phyloP scores from a whole-genome alignment of 2,113 vertebrate species.

The Syrmaticus mikado region DNA sequence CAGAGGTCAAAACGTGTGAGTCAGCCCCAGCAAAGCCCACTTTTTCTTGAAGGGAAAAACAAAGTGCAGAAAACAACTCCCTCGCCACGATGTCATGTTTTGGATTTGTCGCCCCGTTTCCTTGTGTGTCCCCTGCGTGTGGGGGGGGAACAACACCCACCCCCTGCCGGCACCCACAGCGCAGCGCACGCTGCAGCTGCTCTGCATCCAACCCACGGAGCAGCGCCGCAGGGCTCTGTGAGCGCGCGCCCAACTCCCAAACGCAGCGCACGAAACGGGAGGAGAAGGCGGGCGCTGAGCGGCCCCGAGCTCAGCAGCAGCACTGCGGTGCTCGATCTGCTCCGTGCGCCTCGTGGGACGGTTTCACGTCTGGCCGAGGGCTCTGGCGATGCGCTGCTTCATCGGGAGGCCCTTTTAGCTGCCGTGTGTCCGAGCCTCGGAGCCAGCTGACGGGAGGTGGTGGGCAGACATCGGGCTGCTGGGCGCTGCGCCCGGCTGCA shows the following conservation, averaged over 20 bases:
- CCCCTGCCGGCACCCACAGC: no score
- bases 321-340: neutral
- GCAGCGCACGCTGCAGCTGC: no score
- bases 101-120: neutral
- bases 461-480: accelerated
- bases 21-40: neutral
- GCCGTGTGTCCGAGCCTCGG: neutral
- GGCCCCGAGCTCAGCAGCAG: accelerated
- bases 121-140: accelerated
- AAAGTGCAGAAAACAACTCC: conserved; percentile 31
- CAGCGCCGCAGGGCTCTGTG: neutral
- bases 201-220: neutral
- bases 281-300: no score
- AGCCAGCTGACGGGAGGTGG: neutral
- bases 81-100: accelerated
- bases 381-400: neutral
- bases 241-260: neutral
- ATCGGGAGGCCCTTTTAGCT: accelerated
- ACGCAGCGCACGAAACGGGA: accelerated
- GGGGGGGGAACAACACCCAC: neutral
- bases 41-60: neutral
- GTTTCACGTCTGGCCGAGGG: neutral
- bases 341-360: neutral
- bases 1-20: neutral
- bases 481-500: neutral